Base-by-base conservation (phyloP, 92 coral and sea anemone genomes). In the Pocillopora grandis region DNA sequence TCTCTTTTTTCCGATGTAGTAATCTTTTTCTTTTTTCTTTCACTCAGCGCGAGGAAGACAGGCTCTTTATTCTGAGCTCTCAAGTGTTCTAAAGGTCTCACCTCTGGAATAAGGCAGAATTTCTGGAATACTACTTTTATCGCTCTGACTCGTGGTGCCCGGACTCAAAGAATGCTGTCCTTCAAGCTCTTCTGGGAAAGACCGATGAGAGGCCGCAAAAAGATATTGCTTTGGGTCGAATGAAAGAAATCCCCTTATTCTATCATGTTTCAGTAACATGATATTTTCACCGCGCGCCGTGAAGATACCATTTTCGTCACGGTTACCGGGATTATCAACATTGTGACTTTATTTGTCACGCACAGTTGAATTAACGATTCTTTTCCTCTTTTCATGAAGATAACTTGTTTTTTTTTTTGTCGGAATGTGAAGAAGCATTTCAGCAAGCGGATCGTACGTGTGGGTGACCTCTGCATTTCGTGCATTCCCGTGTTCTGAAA, bases 61-160 rank as follows among this genome's bases (percentile, higher is more conserved):
- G 98, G 21, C 77, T 95, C 62, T 95, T 95, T 87, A 95, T 95
- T 80, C 86, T 93, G 42, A 95, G 94, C 84, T 93, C 98, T 20
- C 98, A 94, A 79, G 97, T 95, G 37, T 95, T 95, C 76, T 95
- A 79, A 88, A 16, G 36, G 21, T 8, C 58, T 18, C 12, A 10
- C 21, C 16, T 18, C 57, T 16, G 16, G 76, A 4, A 15, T 20
- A 20, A 14, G 33, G 13, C 33, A 21, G 48, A 58, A 48, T 61
- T 12, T 63, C 27, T 58, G 88, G 8, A 42, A 42, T 42, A 7
- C 52, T 42, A 3, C 5, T 42, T 42, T 42, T 7, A 42, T 66
- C 64, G 2, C 72, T 42, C 49, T 75, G 75, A 67, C 64, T 52
- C 77, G 76, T 87, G 87, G 81, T 6, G 65, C 48, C 78, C 71